phyloP scores from a whole-genome alignment of 1,140 invertebrate species.

The Heliconius himera region DNA sequence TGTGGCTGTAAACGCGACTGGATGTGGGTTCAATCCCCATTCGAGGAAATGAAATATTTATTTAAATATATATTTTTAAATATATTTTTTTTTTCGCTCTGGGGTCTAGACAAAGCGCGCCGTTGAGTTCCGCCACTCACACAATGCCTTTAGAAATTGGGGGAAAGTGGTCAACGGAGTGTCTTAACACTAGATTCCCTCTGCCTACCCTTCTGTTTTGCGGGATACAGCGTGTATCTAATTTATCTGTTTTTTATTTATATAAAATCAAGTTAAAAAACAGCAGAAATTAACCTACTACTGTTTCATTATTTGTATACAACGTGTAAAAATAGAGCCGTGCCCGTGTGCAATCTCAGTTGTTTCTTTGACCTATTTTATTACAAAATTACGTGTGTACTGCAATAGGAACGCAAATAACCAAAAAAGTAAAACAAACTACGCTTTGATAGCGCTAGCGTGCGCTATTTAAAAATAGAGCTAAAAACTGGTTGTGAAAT shows the following conservation, averaged over 20 bases:
- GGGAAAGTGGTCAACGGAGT: too few species aligned
- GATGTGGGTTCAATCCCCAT: too few species aligned
- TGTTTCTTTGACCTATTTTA: constrained; percentile 30
- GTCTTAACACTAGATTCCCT: too few species aligned
- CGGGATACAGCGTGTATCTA: too few species aligned
- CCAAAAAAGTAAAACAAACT: constrained; percentile 32
- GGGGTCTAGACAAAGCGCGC: too few species aligned
- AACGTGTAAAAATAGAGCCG: background rate
- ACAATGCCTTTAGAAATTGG: too few species aligned
- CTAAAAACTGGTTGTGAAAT: constrained; percentile 28
- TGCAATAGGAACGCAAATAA: constrained; percentile 29
- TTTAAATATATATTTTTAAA: too few species aligned
- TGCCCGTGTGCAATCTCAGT: constrained; percentile 5
- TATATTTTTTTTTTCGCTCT: too few species aligned
- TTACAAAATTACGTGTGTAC: constrained; percentile 26
- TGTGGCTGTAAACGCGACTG: too few species aligned
- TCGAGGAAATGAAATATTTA: too few species aligned
- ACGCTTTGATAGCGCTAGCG: constrained; percentile 32
- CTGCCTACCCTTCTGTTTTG: too few species aligned
- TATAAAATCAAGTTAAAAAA: background rate
- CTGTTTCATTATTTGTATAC: constrained; percentile 5
- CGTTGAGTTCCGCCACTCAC: too few species aligned
- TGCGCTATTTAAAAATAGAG: constrained; percentile 25
- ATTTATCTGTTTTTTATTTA: background rate
- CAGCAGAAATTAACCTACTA: background rate